Conservation (phyloP, 2,113 vertebrate genomes). For the Piaya cayana region DNA sequence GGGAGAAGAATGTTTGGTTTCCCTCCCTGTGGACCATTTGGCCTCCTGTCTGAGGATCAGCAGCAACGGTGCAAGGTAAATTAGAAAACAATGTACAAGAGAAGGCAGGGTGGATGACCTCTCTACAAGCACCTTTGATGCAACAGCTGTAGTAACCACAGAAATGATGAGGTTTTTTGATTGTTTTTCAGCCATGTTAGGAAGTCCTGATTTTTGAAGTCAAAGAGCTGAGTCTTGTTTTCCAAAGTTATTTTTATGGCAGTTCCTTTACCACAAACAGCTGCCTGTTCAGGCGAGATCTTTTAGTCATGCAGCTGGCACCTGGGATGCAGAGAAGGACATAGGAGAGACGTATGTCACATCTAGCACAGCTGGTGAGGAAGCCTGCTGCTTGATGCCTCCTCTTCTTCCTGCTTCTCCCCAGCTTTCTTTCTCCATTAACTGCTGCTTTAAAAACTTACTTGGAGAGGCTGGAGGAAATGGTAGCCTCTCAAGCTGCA, state of each 20-base stretch:
- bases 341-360: background rate
- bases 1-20: background rate
- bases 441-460: background rate
- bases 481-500: background rate
- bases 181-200: background rate
- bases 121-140: rapidly evolving
- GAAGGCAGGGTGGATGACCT: background rate
- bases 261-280: background rate
- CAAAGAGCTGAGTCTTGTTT: background rate
- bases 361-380: background rate
- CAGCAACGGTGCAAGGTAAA: rapidly evolving
- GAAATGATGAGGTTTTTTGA: background rate
- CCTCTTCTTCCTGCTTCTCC: background rate
- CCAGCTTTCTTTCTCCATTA: background rate
- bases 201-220: background rate
- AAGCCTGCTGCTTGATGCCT: background rate
- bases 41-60: background rate
- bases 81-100: rapidly evolving
- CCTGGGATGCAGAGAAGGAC: background rate
- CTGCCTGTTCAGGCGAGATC: background rate
- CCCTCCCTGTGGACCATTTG: background rate
- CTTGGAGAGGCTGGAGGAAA: background rate
- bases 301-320: background rate
- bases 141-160: background rate
- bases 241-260: background rate